Evolutionary conservation across 2,888 invertebrate species (phyloP), one percentile per base, ranked within the genome.

Genomic region (Spisula subtruncata): DNA sequence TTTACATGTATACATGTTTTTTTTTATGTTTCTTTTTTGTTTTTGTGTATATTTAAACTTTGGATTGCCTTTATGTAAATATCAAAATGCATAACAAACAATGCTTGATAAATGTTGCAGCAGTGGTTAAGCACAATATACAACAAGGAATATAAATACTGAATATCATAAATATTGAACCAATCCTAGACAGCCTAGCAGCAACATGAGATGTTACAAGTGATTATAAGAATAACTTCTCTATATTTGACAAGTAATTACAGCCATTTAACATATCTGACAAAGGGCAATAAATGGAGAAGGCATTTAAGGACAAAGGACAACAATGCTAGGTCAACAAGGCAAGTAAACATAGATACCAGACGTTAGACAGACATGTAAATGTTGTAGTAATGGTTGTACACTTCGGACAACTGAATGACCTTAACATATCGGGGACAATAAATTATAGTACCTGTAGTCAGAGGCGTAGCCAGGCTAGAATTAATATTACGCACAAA

Each of bases 251-350:
- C 60, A 60, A n/a, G 25, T 60, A 75, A 32, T 75, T 75, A 75
- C 32, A 8, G 32, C 35, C 75, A 75, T 35, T 32, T 75, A 35
- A 75, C 75, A 25, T 75, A 75, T 35, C 75, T 14, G 12, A 75
- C 35, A 32, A 32, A 75, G 75, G 35, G 16, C 32, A 75, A 75
- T 75, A 75, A 75, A 75, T 75, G 32, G 32, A 75, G 32, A 75
- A 35, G 75, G 10, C 75, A 75, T 75, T 29, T 75, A 75, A 75
- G 75, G 75, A 75, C 75, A 75, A 14, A 16, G 75, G 35, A 71
- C 25, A 66, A 66, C 60, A 66, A 66, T 25, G 25, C 25, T 66
- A 0, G 60, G 60, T 66, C 60, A 66, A 25, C 25, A 10, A 66
- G 60, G n/a, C 60, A 25, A 25, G 10, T 66, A 66, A 66, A 66